Conservation (phyloP, 2,888 invertebrate species). For the Malacosoma neustria region DNA sequence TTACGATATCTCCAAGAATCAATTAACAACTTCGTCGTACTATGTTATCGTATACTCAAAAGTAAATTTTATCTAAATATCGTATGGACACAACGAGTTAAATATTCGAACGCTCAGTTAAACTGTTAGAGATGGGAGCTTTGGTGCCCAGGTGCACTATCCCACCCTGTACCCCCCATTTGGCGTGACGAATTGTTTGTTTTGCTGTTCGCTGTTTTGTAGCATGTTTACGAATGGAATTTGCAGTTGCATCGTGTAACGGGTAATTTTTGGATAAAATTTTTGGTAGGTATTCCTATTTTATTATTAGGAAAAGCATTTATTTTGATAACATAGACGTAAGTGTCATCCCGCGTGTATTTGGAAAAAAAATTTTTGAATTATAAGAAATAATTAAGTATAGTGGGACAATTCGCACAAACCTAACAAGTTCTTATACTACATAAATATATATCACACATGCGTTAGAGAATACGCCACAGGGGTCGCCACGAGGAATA, state of each 20-base stretch:
- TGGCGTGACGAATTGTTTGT: conserved; percentile 59
- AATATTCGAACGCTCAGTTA: conserved; percentile 4
- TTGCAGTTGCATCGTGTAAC: conserved; percentile 34
- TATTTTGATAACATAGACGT: too few relatives aligned
- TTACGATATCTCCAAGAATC: too few relatives aligned
- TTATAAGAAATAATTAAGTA: too few relatives aligned
- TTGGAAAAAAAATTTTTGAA: too few relatives aligned
- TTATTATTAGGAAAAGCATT: too few relatives aligned
- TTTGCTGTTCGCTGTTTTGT: conserved; percentile 28
- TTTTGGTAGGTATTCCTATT: not conserved
- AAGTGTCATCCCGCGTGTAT: too few relatives aligned
- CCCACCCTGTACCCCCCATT: conserved; percentile 20
- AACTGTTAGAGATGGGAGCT: conserved; percentile 2
- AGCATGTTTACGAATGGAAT: conserved; percentile 38
- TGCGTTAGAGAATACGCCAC: too few relatives aligned
- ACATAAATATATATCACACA: too few relatives aligned
- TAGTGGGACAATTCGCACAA: too few relatives aligned
- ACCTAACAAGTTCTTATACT: too few relatives aligned
- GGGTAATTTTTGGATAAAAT: conserved; percentile 16
- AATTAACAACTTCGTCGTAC: too few relatives aligned
- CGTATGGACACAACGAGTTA: conserved; percentile 13
- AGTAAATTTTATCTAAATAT: conserved; percentile 27
- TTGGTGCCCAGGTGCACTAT: conserved; percentile 43
- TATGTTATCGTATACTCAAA: conserved; percentile 48
- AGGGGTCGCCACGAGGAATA: too few relatives aligned